Base-by-base conservation (phyloP, 2,888 invertebrate species). In the Calliphora vomitoria region DNA sequence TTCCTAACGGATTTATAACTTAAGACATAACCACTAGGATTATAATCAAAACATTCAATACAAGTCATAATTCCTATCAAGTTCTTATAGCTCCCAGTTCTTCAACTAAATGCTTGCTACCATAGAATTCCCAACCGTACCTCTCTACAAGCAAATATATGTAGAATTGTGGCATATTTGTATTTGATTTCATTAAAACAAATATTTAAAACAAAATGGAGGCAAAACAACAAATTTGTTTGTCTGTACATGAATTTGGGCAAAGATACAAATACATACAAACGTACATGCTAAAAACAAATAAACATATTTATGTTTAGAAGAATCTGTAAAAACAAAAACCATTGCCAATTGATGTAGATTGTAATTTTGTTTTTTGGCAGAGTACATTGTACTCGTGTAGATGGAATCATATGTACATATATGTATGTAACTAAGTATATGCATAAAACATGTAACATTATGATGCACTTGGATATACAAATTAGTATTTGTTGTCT, bases 331-430 rank as follows among this genome's bases (percentile, higher is more conserved):
- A 58, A 18, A 58, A 35, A 71, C 31, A 25, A 66, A 47, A 79
- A 31, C 74, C 31, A 50, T 66, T 85, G 74, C 79, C 84, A 85
- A 85, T 80, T 80, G 74, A 74, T 50, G 53, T 69, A 80, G 60
- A 62, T 79, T 62, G 60, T 62, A 68, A 74, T 84, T 38, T 82
- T 82, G n/a, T 68, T 68, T 68, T 60, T 60, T 82, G 69, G 69
- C 60, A 80, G 6, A 38, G 20, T 50, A 20, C 60, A 60, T 18
- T 31, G 15, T 31, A 60, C 31, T 13, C 31, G 15, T 60, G 15
- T 13, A 31, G 60, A 13, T 60, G 15, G 11, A 60, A 31, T 60
- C 4, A 31, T 31, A 31, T 60, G 5, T 11, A n/a, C 5, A 5
- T 50, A 15, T 15, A 4, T 50, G 50, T 13, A 50, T 50, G 60